Evolutionary conservation across 1,140 invertebrate genomes (phyloP), one percentile per base, ranked within the genome.

Genomic region (Riptortus pedestris): DNA sequence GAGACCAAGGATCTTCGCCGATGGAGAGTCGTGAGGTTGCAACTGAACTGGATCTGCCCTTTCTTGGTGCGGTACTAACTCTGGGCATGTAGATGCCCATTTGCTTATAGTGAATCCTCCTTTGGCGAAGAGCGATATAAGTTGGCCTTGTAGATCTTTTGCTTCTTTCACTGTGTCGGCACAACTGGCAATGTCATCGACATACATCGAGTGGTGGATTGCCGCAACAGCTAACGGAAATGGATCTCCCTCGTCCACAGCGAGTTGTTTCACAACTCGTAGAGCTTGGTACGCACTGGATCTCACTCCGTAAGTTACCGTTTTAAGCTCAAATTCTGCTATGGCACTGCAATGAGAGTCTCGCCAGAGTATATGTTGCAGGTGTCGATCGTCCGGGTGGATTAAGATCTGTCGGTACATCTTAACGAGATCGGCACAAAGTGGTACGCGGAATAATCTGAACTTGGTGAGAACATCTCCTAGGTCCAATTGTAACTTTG

Each of bases 191-290:
- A 11, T 48, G n/a, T 48, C 45, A 18, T 48, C 45, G 18, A 48
- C 72, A 65, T 77, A 79, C 61, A 76, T 75, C 65, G 75, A 71
- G 20, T 66, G 68, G 29, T 28, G 5, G 5, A 38, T 5, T 14
- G 5, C 14, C 14, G 5, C 14, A 38, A 14, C 31, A 38, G 31
- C 31, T 5, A 38, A 14, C 5, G 31, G 31, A 14, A 7, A 38
- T 7, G 31, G 5, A 14, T 14, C 5, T 38, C 33, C 66, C 63
- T 69, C 66, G 58, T 74, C 73, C 43, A 24, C 63, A 2, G 68
- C 70, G 1, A 71, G 62, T 70, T 72, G 71, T n/a, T 72, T 43
- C 69, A 55, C 11, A 48, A 11, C n/a, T n/a, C n/a, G n/a, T n/a
- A n/a, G n/a, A 18, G 45, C 45, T 11, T n/a, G 45, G 45, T 11